Base-by-base conservation (phyloP, 2,113 vertebrate species). In the Thunnus thynnus region DNA sequence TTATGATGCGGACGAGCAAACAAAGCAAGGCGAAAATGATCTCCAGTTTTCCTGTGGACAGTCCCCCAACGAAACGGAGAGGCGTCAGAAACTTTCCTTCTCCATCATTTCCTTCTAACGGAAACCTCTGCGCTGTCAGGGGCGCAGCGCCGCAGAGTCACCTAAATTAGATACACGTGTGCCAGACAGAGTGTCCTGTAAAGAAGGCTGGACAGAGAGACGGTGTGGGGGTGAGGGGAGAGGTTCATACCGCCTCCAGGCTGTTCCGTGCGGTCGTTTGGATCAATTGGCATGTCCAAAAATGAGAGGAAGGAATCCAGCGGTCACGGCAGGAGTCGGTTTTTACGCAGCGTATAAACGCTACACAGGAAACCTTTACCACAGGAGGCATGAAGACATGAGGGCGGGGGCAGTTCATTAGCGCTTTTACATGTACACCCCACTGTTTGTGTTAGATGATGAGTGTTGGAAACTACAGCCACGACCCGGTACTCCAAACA, bases 161-260 rank as follows among this genome's bases (percentile, higher is more conserved):
- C 61, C 78, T 13, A 64, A 91, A 93, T 82, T 10, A 87, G 67
- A 78, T 4, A 1, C 93, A 92, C 91, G 88, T 92, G 92, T 88
- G 88, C 52, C n/a, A 3, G 70, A 25, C 69, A 3, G 41, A 1
- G 62, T 16, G 71, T 36, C 48, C 58, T 4, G 12, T 27, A 6
- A 18, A 0, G 68, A 5, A 11, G 70, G 32, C 10, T 10, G 65
- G 44, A 56, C 68, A 11, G 17, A 32, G 56, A 22, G 75, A 20
- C 11, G 14, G 3, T 41, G 36, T 41, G 9, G 36, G 0, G 18
- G 50, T 30, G 41, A 22, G 2, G 48, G 10, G 0, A 3, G 13
- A 12, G 27, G 0, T 47, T 62, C 10, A 18, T 47, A 0, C 5
- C 46, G 56, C 72, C 88, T 22, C 25, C 74, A 6, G 82, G 78